Percentiles rank a stretch among this genome's conserved stretches.
Evolutionary conservation across 2,888 invertebrate genomes (phyloP).

Genomic region (Osedax fenrisi): DNA sequence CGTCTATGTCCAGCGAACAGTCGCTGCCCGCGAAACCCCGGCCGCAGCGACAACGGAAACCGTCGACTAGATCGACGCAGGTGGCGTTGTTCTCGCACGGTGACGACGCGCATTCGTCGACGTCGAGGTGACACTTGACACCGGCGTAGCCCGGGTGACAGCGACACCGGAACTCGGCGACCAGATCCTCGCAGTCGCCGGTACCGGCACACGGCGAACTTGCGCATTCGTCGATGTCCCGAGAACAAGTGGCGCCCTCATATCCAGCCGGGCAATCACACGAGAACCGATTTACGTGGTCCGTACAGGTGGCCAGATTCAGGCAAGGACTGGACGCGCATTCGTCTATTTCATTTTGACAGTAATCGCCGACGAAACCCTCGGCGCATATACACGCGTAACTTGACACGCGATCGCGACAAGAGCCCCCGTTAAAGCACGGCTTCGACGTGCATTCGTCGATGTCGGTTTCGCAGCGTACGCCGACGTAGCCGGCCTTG

Average conservation of each 20-base stretch:
- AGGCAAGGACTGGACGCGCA: conserved; percentile 38
- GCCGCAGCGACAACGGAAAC: conserved; percentile 30
- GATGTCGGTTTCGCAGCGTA: conserved; percentile 16
- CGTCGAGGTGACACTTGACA: conserved; percentile 60
- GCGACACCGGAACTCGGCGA: conserved; percentile 31
- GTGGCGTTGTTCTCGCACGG: conserved; percentile 32
- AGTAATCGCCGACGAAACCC: conserved; percentile 39
- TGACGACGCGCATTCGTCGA: conserved; percentile 31
- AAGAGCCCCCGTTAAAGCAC: conserved; percentile 29
- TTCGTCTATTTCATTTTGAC: conserved; percentile 35
- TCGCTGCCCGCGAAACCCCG: conserved; percentile 24
- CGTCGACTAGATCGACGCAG: conserved; percentile 34
- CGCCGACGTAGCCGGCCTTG: conserved; percentile 26
- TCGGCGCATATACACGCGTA: conserved; percentile 41
- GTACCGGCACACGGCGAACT: conserved; percentile 4
- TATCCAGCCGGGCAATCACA: neutral
- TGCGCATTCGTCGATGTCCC: conserved; percentile 34
- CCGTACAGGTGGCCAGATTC: conserved; percentile 32
- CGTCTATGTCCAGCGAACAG: conserved; percentile 16
- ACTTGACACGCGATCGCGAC: conserved; percentile 38
- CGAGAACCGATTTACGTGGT: neutral
- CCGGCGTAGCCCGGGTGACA: conserved; percentile 32
- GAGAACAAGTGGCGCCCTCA: conserved; percentile 35
- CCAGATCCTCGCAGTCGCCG: conserved; percentile 21
- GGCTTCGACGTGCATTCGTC: conserved; percentile 35